phyloP scores from a whole-genome alignment of 2,113 vertebrate genomes.

The Sarotherodon lohbergeri region DNA sequence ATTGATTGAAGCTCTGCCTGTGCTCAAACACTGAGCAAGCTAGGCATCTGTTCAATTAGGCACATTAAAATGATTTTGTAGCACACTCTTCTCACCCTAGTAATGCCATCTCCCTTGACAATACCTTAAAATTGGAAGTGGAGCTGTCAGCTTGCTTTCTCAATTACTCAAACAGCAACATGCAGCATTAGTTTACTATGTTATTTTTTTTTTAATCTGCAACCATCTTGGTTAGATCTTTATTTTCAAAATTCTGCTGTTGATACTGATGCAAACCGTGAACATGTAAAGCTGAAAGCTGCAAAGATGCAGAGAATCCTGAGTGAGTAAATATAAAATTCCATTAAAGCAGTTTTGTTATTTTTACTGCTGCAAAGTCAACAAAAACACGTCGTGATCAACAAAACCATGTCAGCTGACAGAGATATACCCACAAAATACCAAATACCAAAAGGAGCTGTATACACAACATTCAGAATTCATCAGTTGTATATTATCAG shows the following conservation, averaged over 20 bases:
- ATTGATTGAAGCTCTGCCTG: neutral
- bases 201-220: neutral
- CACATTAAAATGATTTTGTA: slow-evolving; percentile 18
- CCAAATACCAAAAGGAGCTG: neutral
- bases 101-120: neutral
- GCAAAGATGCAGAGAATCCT: neutral
- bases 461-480: neutral
- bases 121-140: neutral
- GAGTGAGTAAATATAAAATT: neutral
- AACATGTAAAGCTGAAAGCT: neutral
- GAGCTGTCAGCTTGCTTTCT: neutral
- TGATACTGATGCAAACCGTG: neutral
- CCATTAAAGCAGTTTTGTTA: neutral
- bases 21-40: neutral
- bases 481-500: accelerated
- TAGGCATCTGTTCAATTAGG: slow-evolving; percentile 21
- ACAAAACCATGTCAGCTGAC: accelerated
- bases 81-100: neutral
- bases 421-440: neutral
- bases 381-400: neutral
- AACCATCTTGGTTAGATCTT: neutral
- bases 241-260: neutral
- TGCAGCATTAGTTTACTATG: neutral
- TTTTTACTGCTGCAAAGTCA: neutral
- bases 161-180: neutral